Evolutionary conservation across 53 echinoderm and acorn worm genomes (phyloP), one percentile per base, ranked within the genome.

Genomic region (Henricia sp.): DNA sequence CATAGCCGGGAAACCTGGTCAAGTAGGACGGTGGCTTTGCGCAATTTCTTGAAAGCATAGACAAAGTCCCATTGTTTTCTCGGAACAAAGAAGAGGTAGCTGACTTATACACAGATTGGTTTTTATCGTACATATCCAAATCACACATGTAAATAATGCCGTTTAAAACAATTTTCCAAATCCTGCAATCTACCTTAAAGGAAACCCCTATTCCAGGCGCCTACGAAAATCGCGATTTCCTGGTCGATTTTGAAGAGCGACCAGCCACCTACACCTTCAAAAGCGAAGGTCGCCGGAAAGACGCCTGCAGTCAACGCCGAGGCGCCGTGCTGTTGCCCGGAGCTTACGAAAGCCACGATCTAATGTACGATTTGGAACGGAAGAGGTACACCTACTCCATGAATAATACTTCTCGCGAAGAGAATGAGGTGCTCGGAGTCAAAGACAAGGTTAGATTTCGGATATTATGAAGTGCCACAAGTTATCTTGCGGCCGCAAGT

Each of bases 121-220:
- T n/a, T n/a, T n/a, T n/a, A n/a, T n/a, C n/a, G n/a, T n/a, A n/a
- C n/a, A n/a, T n/a, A n/a, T n/a, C 52, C 19, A 51, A 12, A 1
- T 25, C 55, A 6, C 55, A 6, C 20, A 8, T 53, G 54, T 24
- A 48, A 5, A 24, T 19, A 28, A 71, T 17, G 17, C 25, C 14
- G 54, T 19, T 26, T 37, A 34, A 34, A 19, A 56, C 5, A 28
- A 63, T 11, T 17, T 63, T 17, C 14, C 25, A n/a, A n/a, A n/a
- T n/a, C n/a, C 26, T 34, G n/a, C 11, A 59, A 23, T 40, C 69
- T 14, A 36, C 74, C 26, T 17, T 38, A 9, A 28, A 93, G 94
- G 94, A 94, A 71, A 99, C 99, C 4, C 99, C 99, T 0, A 77
- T 90, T 3, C 99, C 99, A 2, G 99, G 99, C 26, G 83, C 99